A percentile compares a stretch with the other conserved stretches of the same genome.
phyloP scores from a whole-genome alignment of 1,140 invertebrate genomes.

The Heliconius hermathena region DNA sequence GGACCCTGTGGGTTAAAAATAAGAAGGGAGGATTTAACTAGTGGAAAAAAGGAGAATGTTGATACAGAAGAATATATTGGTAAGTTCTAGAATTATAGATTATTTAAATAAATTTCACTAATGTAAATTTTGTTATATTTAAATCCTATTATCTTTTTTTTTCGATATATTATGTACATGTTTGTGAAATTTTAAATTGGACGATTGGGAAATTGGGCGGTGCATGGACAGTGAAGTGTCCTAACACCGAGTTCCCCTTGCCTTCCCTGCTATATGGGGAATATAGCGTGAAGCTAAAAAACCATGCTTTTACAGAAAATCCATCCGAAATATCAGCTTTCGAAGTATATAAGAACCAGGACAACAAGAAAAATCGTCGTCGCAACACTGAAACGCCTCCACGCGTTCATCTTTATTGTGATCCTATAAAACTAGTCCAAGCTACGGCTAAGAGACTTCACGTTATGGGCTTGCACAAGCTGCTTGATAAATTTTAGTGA shows the following conservation, averaged over 20 bases:
- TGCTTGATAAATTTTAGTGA: slow-evolving; percentile 79
- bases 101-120: background rate
- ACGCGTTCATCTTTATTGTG: slow-evolving; percentile 52
- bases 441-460: slow-evolving; percentile 82
- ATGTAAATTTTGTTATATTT: no score
- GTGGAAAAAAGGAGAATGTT: slow-evolving; percentile 43
- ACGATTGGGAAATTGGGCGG: no score
- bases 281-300: background rate
- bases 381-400: slow-evolving; percentile 43
- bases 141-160: no score
- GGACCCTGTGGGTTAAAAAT: slow-evolving; percentile 78
- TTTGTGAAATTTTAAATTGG: no score
- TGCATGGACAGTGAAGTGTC: no score
- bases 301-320: slow-evolving; percentile 51
- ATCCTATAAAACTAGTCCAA: slow-evolving; percentile 81
- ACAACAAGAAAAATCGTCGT: slow-evolving; percentile 51
- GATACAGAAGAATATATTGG: slow-evolving; percentile 59
- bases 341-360: slow-evolving; percentile 78
- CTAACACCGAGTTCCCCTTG: background rate
- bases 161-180: no score
- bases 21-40: slow-evolving; percentile 64
- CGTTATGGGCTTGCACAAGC: slow-evolving; percentile 76
- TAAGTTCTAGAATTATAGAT: slow-evolving; percentile 35
- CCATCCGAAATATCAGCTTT: slow-evolving; percentile 80
- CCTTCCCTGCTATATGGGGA: background rate